phyloP scores from a whole-genome alignment of 1,140 invertebrate species.

The Cheumatopsyche charites region DNA sequence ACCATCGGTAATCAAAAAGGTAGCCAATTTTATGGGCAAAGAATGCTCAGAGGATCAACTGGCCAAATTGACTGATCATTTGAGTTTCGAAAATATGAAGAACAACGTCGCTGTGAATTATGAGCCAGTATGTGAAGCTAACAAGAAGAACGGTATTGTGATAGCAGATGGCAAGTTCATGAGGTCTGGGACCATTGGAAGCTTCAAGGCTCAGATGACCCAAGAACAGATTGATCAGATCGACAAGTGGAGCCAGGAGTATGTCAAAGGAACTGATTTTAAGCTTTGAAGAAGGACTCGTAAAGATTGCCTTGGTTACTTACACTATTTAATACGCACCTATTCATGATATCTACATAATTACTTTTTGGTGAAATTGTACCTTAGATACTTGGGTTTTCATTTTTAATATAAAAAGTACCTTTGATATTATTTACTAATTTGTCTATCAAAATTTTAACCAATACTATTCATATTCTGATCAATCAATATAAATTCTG shows the following conservation, averaged over 20 bases:
- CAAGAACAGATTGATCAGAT: slow-evolving; percentile 61
- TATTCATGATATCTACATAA: too few relatives aligned
- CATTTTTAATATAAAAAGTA: too few relatives aligned
- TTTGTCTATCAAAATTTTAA: too few relatives aligned
- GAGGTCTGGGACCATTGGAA: slow-evolving; percentile 68
- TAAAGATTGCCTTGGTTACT: neutral
- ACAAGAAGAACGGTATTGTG: slow-evolving; percentile 56
- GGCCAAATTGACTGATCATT: slow-evolving; percentile 61
- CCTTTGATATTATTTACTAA: too few relatives aligned
- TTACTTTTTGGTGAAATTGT: too few relatives aligned
- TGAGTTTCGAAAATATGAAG: slow-evolving; percentile 73
- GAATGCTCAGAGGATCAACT: slow-evolving; percentile 61
- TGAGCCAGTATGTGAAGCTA: slow-evolving; percentile 55
- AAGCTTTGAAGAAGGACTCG: slow-evolving; percentile 10
- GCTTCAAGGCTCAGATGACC: slow-evolving; percentile 69
- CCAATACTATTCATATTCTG: too few relatives aligned
- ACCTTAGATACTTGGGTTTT: too few relatives aligned
- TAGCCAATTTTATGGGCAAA: slow-evolving; percentile 66
- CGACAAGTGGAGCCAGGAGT: slow-evolving; percentile 64
- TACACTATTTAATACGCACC: neutral
- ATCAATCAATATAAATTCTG: too few relatives aligned
- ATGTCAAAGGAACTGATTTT: slow-evolving; percentile 51
- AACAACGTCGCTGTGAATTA: slow-evolving; percentile 77
- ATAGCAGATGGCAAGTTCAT: slow-evolving; percentile 64
- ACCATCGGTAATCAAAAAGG: slow-evolving; percentile 61